phyloP scores from a whole-genome alignment of 2,888 invertebrate species.

The Hirtodrosophila trivittata region DNA sequence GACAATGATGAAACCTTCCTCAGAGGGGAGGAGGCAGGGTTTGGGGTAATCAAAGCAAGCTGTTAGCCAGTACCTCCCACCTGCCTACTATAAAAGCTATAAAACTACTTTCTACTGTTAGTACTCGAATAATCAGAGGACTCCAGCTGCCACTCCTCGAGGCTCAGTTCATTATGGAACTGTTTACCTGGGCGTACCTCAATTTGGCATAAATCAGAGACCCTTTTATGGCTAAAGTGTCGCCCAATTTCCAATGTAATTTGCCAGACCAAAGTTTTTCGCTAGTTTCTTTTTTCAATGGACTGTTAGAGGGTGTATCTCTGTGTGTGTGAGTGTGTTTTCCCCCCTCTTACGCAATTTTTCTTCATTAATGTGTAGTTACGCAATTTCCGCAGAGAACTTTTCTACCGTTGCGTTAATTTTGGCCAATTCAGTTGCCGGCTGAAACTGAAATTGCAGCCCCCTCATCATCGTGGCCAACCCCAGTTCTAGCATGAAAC shows the following conservation, averaged over 20 bases:
- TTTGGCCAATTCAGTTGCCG: slow-evolving; percentile 70
- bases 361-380: slow-evolving; percentile 79
- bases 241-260: slow-evolving; percentile 69
- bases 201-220: slow-evolving; percentile 75
- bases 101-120: slow-evolving; percentile 14
- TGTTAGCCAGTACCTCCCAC: slow-evolving; percentile 20
- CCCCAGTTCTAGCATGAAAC: neutral
- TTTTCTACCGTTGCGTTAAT: slow-evolving; percentile 72
- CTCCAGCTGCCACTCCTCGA: neutral
- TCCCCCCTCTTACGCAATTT: slow-evolving; percentile 53
- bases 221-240: slow-evolving; percentile 74
- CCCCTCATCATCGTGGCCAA: slow-evolving; percentile 36
- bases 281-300: slow-evolving; percentile 25
- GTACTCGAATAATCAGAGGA: neutral
- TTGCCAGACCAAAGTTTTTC: slow-evolving; percentile 46
- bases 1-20: slow-evolving; percentile 33
- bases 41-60: slow-evolving; percentile 55
- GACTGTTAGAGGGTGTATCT: slow-evolving; percentile 3
- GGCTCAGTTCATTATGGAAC: slow-evolving; percentile 68
- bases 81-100: neutral
- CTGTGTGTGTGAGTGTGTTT: slow-evolving; percentile 1
- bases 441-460: slow-evolving; percentile 37
- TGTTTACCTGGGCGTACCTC: slow-evolving; percentile 69
- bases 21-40: neutral
- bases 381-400: slow-evolving; percentile 73